phyloP scores from a whole-genome alignment of 2,888 invertebrate genomes.

The Noctua pronuba region DNA sequence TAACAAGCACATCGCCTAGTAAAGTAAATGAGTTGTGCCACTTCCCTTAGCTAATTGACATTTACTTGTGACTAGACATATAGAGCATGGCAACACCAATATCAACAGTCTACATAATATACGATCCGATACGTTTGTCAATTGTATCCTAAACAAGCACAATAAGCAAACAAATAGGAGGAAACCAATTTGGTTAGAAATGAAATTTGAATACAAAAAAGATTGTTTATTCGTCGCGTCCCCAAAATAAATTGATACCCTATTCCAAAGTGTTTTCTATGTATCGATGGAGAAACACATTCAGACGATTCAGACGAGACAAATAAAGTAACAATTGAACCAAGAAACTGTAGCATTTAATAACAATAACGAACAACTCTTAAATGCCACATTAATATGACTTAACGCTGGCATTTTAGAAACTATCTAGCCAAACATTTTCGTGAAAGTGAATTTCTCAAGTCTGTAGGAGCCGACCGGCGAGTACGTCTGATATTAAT shows the following conservation, averaged over 20 bases:
- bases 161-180: constrained; percentile 35
- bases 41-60: constrained; percentile 55
- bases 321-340: constrained; percentile 3
- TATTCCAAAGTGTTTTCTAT: constrained; percentile 18
- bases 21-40: constrained; percentile 46
- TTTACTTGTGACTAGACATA: constrained; percentile 42
- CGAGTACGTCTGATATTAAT: constrained; percentile 56
- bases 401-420: constrained; percentile 56
- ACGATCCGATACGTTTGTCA: constrained; percentile 52
- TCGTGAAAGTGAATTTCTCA: constrained; percentile 64
- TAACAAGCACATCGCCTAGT: constrained; percentile 51
- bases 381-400: constrained; percentile 47
- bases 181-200: constrained; percentile 47
- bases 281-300: not conserved
- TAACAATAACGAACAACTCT: constrained; percentile 6
- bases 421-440: constrained; percentile 57
- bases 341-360: constrained; percentile 4
- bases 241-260: constrained; percentile 36
- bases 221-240: constrained; percentile 15
- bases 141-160: constrained; percentile 57
- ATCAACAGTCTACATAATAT: constrained; percentile 35
- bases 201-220: constrained; percentile 52
- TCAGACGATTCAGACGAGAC: constrained; percentile 3
- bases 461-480: constrained; percentile 43
- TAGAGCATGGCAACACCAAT: constrained; percentile 21